phyloP scores from a whole-genome alignment of 2,113 vertebrate species.

The Clarias batrachus region DNA sequence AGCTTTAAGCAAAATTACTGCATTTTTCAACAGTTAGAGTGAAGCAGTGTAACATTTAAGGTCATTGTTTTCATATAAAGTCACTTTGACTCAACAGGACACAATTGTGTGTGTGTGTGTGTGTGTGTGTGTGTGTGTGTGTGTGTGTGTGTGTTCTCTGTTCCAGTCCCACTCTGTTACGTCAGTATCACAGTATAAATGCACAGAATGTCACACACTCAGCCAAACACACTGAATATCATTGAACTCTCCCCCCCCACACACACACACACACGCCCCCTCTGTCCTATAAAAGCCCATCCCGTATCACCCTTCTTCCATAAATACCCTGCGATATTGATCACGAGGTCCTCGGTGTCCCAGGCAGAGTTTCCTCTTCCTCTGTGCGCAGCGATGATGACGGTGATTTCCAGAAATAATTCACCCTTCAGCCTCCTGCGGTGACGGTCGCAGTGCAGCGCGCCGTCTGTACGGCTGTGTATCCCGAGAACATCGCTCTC shows the following conservation, averaged over 20 bases:
- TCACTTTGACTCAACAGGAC: not conserved
- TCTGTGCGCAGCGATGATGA: constrained; percentile 47
- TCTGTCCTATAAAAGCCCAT: constrained; percentile 52
- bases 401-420: constrained; percentile 56
- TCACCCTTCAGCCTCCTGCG: constrained; percentile 53
- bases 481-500: not conserved
- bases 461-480: not conserved
- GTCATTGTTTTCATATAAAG: not conserved
- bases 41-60: not conserved
- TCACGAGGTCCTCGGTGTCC: constrained; percentile 61
- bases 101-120: not conserved
- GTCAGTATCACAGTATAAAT: constrained; percentile 13
- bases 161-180: not conserved
- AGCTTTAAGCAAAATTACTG: not conserved
- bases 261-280: no score
- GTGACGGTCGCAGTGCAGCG: not conserved
- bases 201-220: constrained; percentile 42
- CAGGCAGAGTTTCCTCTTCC: constrained; percentile 53
- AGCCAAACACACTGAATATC: constrained; percentile 26
- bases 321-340: constrained; percentile 66
- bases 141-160: not conserved
- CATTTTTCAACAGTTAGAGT: not conserved
- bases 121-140: constrained; percentile 10
- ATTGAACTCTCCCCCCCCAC: no score
- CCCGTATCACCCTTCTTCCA: constrained; percentile 59